phyloP scores from a whole-genome alignment of 1,140 invertebrate species.

The Diachasmimorpha longicaudata region DNA sequence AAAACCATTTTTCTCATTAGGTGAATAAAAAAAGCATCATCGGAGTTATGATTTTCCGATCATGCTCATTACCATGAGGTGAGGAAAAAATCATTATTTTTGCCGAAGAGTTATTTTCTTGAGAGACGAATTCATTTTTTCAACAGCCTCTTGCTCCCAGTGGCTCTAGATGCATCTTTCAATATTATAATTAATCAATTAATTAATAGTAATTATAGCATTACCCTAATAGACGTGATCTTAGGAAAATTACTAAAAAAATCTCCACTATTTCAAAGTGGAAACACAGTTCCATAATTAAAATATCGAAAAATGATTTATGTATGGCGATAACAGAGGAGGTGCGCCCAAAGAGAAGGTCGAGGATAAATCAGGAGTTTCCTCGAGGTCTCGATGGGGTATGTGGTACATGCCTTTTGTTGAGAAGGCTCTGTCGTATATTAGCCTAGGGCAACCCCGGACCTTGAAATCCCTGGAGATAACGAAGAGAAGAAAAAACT shows the following conservation, averaged over 20 bases:
- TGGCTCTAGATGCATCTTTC: no score
- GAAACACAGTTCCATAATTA: not conserved
- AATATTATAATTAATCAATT: no score
- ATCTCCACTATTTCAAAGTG: not conserved
- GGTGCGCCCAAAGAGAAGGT: conserved; percentile 19
- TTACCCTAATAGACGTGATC: no score
- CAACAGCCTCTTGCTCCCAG: no score
- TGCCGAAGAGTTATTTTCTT: no score
- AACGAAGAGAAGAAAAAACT: no score
- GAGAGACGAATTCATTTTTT: no score
- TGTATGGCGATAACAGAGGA: not conserved
- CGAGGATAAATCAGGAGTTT: conserved; percentile 14
- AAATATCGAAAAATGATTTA: not conserved
- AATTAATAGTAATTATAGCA: no score
- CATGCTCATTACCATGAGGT: no score
- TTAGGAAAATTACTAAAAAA: not conserved
- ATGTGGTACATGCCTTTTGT: not conserved
- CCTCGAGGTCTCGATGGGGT: not conserved
- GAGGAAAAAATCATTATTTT: no score
- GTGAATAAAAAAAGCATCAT: not conserved
- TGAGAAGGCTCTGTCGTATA: not conserved
- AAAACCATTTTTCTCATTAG: not conserved
- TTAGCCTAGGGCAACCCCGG: not conserved
- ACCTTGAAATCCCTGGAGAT: not conserved
- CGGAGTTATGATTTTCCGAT: no score